These are phyloP conservation scores for Saccostrea cuccullata DNA, from an alignment of 1,140 invertebrate species.

Conservation along the genomic window DNA sequence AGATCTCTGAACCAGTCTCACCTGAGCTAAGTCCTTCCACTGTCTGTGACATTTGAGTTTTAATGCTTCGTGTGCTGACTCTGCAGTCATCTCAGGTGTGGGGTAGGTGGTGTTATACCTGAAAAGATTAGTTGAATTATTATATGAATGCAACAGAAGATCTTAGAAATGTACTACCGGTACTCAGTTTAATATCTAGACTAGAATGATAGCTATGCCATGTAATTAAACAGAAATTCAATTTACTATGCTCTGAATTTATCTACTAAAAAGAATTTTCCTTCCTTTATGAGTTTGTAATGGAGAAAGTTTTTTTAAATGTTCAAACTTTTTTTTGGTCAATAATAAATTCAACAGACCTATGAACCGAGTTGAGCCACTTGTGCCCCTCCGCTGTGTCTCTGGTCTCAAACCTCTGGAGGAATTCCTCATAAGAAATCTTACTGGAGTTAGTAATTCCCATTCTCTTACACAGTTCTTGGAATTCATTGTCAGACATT, in stretches of 20 bases:
- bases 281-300: too few relatives aligned
- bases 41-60: slow-evolving; percentile 70
- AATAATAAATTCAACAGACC: slow-evolving; percentile 26
- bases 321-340: neutral
- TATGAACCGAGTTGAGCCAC: slow-evolving; percentile 75
- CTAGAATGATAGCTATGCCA: neutral
- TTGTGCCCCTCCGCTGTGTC: slow-evolving; percentile 74
- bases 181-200: neutral
- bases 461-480: slow-evolving; percentile 71
- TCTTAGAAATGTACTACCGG: neutral
- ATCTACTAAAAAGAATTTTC: too few relatives aligned
- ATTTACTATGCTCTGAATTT: neutral
- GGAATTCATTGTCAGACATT: slow-evolving; percentile 73
- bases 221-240: neutral
- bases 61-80: slow-evolving; percentile 68
- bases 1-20: slow-evolving; percentile 26
- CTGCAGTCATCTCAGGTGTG: slow-evolving; percentile 66
- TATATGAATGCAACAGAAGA: neutral
- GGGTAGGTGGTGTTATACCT: slow-evolving; percentile 72
- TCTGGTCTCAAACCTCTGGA: slow-evolving; percentile 73
- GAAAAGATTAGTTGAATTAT: slow-evolving; percentile 35
- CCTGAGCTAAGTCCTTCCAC: slow-evolving; percentile 74
- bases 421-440: slow-evolving; percentile 74
- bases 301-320: too few relatives aligned
- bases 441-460: slow-evolving; percentile 69